Evolutionary conservation across 2,113 vertebrate genomes (phyloP), one percentile per base, ranked within the genome.

Genomic region (Columba janthina): DNA sequence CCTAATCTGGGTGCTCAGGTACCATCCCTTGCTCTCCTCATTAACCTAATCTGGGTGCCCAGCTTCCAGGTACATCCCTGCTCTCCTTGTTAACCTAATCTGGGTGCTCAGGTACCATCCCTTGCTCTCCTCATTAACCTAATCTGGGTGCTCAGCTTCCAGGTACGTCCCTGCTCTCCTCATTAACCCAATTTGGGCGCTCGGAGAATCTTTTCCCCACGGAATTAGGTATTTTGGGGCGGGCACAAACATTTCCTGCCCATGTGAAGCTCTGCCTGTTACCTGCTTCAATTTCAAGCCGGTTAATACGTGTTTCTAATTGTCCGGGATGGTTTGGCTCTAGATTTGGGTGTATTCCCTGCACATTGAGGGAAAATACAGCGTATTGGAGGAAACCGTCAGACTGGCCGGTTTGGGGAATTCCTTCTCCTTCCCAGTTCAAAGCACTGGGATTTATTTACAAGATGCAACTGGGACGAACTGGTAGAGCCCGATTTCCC

Each of bases 201-300:
- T 34, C 70, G 5, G 5, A 19, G 19, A 4, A 14, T 8, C 50
- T 20, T 42, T 56, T 44, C 54, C 77, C 34, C 32, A 24, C 4
- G 3, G 26, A 44, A 18, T 8, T 6, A 12, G 21, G 1, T 32
- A 26, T 20, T 5, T 17, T 25, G 51, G 4, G 3, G 5, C 9
- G 48, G 48, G 48, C 40, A 13, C 56, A 15, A 11, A 21, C 1
- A 0, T 32, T 72, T 78, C 29, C 28, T 5, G 53, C 34, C 4
- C 10, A 2, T 32, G 22, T 15, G 38, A 40, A 25, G 50, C 13
- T 34, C 60, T 48, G 51, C 8, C 29, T 18, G 21, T 16, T 10
- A 26, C 38, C 44, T 38, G 46, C 36, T 54, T 34, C 29, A 5
- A 17, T 22, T 32, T 42, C 28, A 11, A 20, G 8, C 32, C 46